Evolutionary conservation across 2,888 invertebrate species (phyloP).

Genomic region (Drosophila kuntzei): DNA sequence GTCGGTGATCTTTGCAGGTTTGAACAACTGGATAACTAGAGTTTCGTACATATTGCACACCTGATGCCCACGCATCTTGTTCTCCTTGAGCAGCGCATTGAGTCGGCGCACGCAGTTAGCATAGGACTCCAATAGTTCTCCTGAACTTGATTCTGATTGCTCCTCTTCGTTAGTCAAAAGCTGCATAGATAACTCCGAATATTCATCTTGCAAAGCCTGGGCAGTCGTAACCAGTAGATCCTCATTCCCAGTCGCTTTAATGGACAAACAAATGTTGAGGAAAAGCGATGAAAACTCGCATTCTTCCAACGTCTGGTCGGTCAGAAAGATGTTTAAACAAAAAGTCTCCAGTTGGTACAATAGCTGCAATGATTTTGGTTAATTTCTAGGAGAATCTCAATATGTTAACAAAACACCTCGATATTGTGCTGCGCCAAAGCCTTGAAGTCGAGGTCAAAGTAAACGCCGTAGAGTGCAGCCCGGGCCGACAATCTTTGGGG

Average conservation of each 20-base stretch:
- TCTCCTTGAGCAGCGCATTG: constrained; percentile 31
- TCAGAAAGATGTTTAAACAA: constrained; percentile 45
- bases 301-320: constrained; percentile 47
- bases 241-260: constrained; percentile 48
- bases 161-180: neutral
- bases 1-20: constrained; percentile 1
- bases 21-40: constrained; percentile 39
- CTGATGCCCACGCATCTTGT: constrained; percentile 37
- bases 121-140: constrained; percentile 34
- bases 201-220: constrained; percentile 29
- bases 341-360: constrained; percentile 39
- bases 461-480: constrained; percentile 49
- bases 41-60: constrained; percentile 44
- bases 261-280: constrained; percentile 42
- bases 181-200: constrained; percentile 6
- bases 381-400: neutral
- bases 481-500: constrained; percentile 25
- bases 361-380: constrained; percentile 36
- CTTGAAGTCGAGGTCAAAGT: constrained; percentile 46
- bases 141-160: neutral
- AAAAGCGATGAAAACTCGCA: constrained; percentile 49
- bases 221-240: constrained; percentile 23
- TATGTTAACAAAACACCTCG: constrained; percentile 25
- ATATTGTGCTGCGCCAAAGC: constrained; percentile 7
- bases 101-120: constrained; percentile 40